Evolutionary conservation across 1,140 invertebrate genomes (phyloP), one percentile per base, ranked within the genome.

Genomic region (Brachionus manjavacas): DNA sequence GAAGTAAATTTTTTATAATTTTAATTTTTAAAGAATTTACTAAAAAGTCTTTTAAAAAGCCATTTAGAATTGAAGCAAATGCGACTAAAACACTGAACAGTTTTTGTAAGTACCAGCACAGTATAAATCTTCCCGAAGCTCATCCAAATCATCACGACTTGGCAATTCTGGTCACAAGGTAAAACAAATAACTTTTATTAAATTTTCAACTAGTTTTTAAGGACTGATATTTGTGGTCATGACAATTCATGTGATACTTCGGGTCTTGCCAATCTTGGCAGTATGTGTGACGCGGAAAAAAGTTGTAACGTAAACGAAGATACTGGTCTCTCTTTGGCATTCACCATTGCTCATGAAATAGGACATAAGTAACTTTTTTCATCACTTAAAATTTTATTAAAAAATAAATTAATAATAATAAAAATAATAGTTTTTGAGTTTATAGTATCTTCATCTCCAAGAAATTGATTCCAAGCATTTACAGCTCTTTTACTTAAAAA

Each of bases 261-360:
- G 46, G 95, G 95, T 23, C 92, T 96, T 85, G 94, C 95, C 31
- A 94, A 96, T 89, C 94, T 96, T 70, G 94, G 93, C 3, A 94
- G 95, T 23, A 95, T 96, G 94, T 96, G 95, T 90, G 94, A 94
- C 87, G 93, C 93, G 4, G 93, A 94, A 87, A 92, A 93, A 52
- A 95, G 94, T 86, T 96, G 95, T 90, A 95, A 93, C 86, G 93
- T 96, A 86, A 95, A 95, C 87, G 94, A 96, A 89, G 95, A 96
- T 91, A 95, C 95, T 88, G 95, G 95, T 46, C 93, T 96, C 79
- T 94, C 94, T 86, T 91, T 96, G 80, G 94, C 95, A 6, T 95
- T 95, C 89, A 96, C 95, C n/a, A 94, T 96, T 85, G 94, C 95
- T 14, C 95, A 96, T 87, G 95, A 96, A 90, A 90, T 96, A 86